These are phyloP conservation scores for Stenichneumon culpator DNA, from an alignment of 2,888 invertebrate species.

Conservation along the genomic window DNA sequence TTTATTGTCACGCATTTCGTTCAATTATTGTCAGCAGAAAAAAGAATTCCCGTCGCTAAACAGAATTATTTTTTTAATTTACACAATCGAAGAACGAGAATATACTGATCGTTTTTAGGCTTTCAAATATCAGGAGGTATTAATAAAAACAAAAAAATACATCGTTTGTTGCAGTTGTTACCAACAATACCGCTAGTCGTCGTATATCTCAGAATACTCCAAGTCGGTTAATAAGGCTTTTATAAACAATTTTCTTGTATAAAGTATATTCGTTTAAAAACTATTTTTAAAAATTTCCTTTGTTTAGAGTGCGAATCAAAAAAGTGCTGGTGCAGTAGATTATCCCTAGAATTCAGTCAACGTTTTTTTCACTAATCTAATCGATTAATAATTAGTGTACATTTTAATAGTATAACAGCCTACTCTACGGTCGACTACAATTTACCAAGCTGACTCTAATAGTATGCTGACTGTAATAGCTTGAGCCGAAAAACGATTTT, in stretches of 20 bases:
- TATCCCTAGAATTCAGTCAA: slow-evolving; percentile 85
- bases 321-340: slow-evolving; percentile 83
- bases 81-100: background rate
- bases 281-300: slow-evolving; percentile 68
- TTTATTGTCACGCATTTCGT: slow-evolving; percentile 69
- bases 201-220: slow-evolving; percentile 76
- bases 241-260: slow-evolving; percentile 76
- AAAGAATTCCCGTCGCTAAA: background rate
- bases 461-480: slow-evolving; percentile 22
- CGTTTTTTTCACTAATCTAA: slow-evolving; percentile 71
- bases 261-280: slow-evolving; percentile 81
- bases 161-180: slow-evolving; percentile 63
- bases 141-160: background rate
- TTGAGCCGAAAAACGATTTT: slow-evolving; percentile 27
- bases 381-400: slow-evolving; percentile 46
- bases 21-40: slow-evolving; percentile 66
- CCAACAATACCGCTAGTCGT: slow-evolving; percentile 78
- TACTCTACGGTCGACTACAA: slow-evolving; percentile 53
- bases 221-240: slow-evolving; percentile 78
- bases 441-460: slow-evolving; percentile 53
- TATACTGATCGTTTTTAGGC: background rate
- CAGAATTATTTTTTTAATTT: background rate
- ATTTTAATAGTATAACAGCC: slow-evolving; percentile 39
- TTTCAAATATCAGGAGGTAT: background rate
- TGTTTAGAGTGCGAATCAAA: slow-evolving; percentile 81